These are phyloP conservation scores for Apodemia mormo DNA, from an alignment of 2,888 invertebrate species.

Conservation along the genomic window DNA sequence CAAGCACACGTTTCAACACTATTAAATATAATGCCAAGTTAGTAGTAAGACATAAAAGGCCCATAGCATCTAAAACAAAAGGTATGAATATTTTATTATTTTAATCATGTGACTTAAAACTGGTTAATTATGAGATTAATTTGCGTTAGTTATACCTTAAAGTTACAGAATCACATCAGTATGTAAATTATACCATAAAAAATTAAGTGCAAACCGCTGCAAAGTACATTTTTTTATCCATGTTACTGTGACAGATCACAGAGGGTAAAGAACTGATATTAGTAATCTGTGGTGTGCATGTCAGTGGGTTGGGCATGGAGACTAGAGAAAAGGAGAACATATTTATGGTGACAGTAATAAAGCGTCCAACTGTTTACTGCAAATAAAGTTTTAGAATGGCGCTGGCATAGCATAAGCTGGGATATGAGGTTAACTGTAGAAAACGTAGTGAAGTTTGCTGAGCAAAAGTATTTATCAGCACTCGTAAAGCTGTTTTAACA, in stretches of 20 bases:
- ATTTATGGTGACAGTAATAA: too few species aligned
- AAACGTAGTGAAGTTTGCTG: too few species aligned
- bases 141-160: constrained; percentile 30
- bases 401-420: too few species aligned
- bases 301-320: not conserved
- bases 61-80: constrained; percentile 77
- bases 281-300: not conserved
- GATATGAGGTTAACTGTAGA: too few species aligned
- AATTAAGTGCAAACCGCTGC: constrained; percentile 29
- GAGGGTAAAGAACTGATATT: not conserved
- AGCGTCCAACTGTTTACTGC: too few species aligned
- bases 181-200: constrained; percentile 30
- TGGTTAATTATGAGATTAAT: constrained; percentile 24
- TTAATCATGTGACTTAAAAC: constrained; percentile 26
- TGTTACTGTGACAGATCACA: constrained; percentile 24
- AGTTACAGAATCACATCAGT: constrained; percentile 31
- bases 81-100: constrained; percentile 45
- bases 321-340: too few species aligned
- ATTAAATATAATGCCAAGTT: constrained; percentile 64
- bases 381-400: too few species aligned
- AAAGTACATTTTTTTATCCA: constrained; percentile 32
- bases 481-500: too few species aligned
- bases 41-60: constrained; percentile 65
- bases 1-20: constrained; percentile 61
- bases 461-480: too few species aligned